Evolutionary conservation across 1,140 invertebrate species (phyloP), one percentile per base, ranked within the genome.

Genomic region (Psilanteris sp.): DNA sequence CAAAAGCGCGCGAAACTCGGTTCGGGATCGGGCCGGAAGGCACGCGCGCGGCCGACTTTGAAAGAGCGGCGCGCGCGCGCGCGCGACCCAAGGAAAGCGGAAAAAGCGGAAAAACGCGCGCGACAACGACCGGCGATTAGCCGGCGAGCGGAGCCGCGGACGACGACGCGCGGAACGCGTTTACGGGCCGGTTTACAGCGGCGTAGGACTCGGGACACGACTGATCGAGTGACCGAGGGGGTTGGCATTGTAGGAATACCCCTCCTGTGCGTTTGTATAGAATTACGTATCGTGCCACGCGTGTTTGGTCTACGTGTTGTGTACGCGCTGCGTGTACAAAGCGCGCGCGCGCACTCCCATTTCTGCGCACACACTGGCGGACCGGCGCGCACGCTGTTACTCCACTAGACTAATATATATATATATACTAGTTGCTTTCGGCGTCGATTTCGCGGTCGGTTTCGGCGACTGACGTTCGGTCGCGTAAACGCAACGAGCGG

Each of bases 141-240:
- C 36, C 22, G 34, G 36, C 46, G 29, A 37, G 41, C 48, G 52
- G 18, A 72, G 27, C 24, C 39, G 59, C 27, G 39, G n/a, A n/a
- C n/a, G n/a, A n/a, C 31, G 54, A 64, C 50, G 70, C 54, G 44
- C 37, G 41, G 61, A 80, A 70, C 59, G 54, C 64, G 66, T 76
- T 75, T 80, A 74, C 78, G 44, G 61, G 66, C 55, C 52, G 67
- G 78, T 81, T 83, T 81, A 76, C 66, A 78, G 78, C 82, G 48
- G 80, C 77, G 78, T 82, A 83, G 76, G 59, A 85, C 83, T 80
- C 80, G 84, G 82, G 83, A 84, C 85, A 87, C 85, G 86, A 87
- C 87, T 87, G 85, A 87, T 88, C 87, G 85, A 87, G 83, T 87
- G 84, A 85, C 85, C 87, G 84, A 85, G 83, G 85, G 87, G 85